These are phyloP conservation scores for Pyrrhia umbra DNA, from an alignment of 2,888 invertebrate genomes.

Conservation along the genomic window DNA sequence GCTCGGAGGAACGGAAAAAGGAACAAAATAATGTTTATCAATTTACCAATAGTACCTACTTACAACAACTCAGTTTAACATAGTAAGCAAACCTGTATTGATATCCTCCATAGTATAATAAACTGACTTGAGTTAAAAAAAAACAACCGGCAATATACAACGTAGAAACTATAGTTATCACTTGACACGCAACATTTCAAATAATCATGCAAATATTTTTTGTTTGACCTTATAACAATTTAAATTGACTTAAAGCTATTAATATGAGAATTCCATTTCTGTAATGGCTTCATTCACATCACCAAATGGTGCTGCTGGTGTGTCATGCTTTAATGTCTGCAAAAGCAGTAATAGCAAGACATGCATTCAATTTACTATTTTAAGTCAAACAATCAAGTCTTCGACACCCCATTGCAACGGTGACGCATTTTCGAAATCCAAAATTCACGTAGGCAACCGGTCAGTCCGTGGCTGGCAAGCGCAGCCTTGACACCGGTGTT, in stretches of 20 bases:
- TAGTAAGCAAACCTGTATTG: no score
- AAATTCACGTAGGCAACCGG: slow-evolving; percentile 32
- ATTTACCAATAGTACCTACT: no score
- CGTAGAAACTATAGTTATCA: background rate
- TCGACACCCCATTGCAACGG: slow-evolving; percentile 7
- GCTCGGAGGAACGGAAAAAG: no score
- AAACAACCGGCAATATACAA: no score
- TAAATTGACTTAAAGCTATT: background rate
- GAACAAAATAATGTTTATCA: no score
- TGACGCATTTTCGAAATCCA: slow-evolving; percentile 51
- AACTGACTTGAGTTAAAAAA: no score
- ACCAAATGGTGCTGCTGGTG: background rate
- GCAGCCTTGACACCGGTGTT: slow-evolving; percentile 72
- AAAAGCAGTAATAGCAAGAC: background rate
- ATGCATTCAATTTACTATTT: slow-evolving; percentile 1
- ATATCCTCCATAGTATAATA: no score
- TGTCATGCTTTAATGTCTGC: background rate
- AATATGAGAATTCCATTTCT: background rate
- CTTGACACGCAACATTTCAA: background rate
- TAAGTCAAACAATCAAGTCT: slow-evolving; percentile 5
- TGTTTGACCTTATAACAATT: background rate
- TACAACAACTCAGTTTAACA: no score
- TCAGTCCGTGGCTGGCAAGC: slow-evolving; percentile 37
- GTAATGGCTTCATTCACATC: background rate
- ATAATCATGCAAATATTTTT: background rate